phyloP scores from a whole-genome alignment of 2,113 vertebrate species.

The Malurus elegans region DNA sequence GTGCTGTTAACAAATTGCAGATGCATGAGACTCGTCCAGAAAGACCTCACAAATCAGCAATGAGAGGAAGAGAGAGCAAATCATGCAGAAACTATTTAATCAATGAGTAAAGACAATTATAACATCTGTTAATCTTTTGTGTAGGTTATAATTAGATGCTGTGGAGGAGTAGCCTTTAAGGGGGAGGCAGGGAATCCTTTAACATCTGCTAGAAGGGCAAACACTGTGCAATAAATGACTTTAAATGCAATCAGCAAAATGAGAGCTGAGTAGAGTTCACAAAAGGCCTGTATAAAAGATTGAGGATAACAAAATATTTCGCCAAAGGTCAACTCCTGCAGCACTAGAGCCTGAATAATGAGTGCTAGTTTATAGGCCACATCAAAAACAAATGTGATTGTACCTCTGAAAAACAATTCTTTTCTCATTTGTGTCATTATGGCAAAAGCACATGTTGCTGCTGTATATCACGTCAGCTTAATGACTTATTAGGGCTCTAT shows the following conservation, averaged over 20 bases:
- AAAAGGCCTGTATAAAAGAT: slow-evolving; percentile 57
- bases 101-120: slow-evolving; percentile 80
- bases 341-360: slow-evolving; percentile 40
- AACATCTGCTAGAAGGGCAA: slow-evolving; percentile 77
- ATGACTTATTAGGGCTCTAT: slow-evolving; percentile 40
- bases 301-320: slow-evolving; percentile 68
- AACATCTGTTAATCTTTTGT: slow-evolving; percentile 85
- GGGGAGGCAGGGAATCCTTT: slow-evolving; percentile 66
- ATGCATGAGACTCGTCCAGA: slow-evolving; percentile 57
- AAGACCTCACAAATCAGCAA: slow-evolving; percentile 67
- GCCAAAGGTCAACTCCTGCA: slow-evolving; percentile 61
- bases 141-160: slow-evolving; percentile 78
- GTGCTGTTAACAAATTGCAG: slow-evolving; percentile 47
- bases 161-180: slow-evolving; percentile 72
- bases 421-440: slow-evolving; percentile 47
- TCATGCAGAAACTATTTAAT: slow-evolving; percentile 81
- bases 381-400: slow-evolving; percentile 31
- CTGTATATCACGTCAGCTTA: slow-evolving; percentile 32
- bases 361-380: slow-evolving; percentile 38
- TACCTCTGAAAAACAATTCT: slow-evolving; percentile 50
- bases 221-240: slow-evolving; percentile 57
- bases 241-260: slow-evolving; percentile 65
- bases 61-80: slow-evolving; percentile 53
- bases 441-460: slow-evolving; percentile 29
- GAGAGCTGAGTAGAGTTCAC: slow-evolving; percentile 53